Base-by-base conservation (phyloP, 2,888 invertebrate genomes). In the Pristionchus maxplancki region DNA sequence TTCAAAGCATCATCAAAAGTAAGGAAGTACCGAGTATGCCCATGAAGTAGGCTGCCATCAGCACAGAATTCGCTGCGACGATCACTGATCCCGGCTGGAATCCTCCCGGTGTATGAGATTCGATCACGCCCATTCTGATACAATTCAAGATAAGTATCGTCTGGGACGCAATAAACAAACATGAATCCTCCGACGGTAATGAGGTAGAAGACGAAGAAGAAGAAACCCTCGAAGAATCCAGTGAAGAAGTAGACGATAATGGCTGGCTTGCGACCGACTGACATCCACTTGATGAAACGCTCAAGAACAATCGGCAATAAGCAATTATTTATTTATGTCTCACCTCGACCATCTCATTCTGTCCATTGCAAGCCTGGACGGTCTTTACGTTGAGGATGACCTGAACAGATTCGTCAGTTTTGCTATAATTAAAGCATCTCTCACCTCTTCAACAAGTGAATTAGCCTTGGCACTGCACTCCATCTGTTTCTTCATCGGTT, bases 151-250 rank as follows among this genome's bases (percentile, higher is more conserved):
- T 40, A 44, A 44, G 44, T 64, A 50, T 28, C 8, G 13, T 17
- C 17, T 13, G 11, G 64, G 34, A 37, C 6, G 28, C 1, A 83
- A 37, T 62, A 15, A 31, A 28, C 62, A 71, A 34, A 87, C 86
- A 87, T n/a, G 8, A 87, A 37, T 67, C 86, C 71, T 31, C 48
- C 15, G 15, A 71, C 50, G n/a, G 58, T 71, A 48, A 87, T 50
- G 48, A 87, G 31, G 71, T 87, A 87, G 28, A 87, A 50, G 37
- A 71, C 71, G 40, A 87, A 71, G 50, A 87, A 87, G 71, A 87
- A 71, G 20, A 71, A 24, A 28, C 86, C 86, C 50, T 87, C 86
- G 71, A 87, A 87, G 31, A 87, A 71, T 87, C 86, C 86, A 50
- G 50, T 87, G 48, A 9, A 50, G 71, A 71, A 67, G 37, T 67